phyloP scores from a whole-genome alignment of 1,140 invertebrate species.

The Cyrtorhinus lividipennis region DNA sequence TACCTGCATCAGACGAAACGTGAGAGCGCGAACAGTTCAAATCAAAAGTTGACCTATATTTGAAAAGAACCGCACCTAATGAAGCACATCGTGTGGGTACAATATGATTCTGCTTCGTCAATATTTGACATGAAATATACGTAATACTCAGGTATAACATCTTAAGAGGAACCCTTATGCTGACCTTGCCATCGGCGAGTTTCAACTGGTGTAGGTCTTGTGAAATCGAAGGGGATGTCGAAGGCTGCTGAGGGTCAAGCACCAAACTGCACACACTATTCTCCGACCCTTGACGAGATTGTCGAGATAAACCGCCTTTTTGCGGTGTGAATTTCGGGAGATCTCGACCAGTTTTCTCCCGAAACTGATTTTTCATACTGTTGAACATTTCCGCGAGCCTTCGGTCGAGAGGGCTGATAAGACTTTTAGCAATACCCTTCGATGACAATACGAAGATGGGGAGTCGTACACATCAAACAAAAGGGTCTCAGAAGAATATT shows the following conservation, averaged over 20 bases:
- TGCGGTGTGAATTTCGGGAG: constrained; percentile 35
- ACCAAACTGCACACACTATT: constrained; percentile 43
- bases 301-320: constrained; percentile 37
- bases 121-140: too few relatives aligned
- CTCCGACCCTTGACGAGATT: constrained; percentile 42
- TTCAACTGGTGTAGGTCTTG: constrained; percentile 20
- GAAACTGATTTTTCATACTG: constrained; percentile 50
- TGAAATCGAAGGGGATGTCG: not conserved
- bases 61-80: not conserved
- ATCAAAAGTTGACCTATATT: not conserved
- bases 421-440: not conserved
- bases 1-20: constrained; percentile 20
- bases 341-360: constrained; percentile 56
- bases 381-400: constrained; percentile 27
- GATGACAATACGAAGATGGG: not conserved
- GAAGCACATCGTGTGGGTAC: not conserved
- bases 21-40: too few relatives aligned
- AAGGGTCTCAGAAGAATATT: not conserved
- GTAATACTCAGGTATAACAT: too few relatives aligned
- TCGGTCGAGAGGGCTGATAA: too few relatives aligned
- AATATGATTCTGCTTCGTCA: too few relatives aligned
- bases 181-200: constrained; percentile 26
- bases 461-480: not conserved
- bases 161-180: too few relatives aligned
- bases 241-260: constrained; percentile 28